Conservation (phyloP, 1,140 invertebrate species). For the Stegodyphus mimosarum region DNA sequence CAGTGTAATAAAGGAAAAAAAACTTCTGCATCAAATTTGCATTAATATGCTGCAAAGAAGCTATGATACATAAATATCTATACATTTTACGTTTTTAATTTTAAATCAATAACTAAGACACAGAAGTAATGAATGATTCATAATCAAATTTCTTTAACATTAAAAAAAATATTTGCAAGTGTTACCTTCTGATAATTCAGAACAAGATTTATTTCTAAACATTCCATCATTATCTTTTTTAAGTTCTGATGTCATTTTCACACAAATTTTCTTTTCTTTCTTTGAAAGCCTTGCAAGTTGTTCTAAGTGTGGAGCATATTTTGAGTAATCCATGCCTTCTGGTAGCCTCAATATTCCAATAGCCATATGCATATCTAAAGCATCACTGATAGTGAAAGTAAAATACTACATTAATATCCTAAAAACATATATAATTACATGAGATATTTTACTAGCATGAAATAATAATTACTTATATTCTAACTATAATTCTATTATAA, state of each 20-base stretch:
- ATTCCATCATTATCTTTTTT: slow-evolving; percentile 18
- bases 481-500: too few species aligned
- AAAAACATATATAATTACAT: too few species aligned
- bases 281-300: slow-evolving; percentile 11
- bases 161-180: not conserved
- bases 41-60: too few species aligned
- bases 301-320: slow-evolving; percentile 34
- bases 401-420: too few species aligned
- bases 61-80: too few species aligned
- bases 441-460: too few species aligned
- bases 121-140: too few species aligned
- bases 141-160: not conserved
- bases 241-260: not conserved
- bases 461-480: too few species aligned
- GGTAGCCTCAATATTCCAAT: slow-evolving; percentile 72
- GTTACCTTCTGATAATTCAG: slow-evolving; percentile 47
- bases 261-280: slow-evolving; percentile 32
- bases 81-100: too few species aligned
- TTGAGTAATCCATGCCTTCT: slow-evolving; percentile 68
- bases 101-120: too few species aligned
- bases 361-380: slow-evolving; percentile 72
- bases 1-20: too few species aligned
- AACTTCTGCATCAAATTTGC: too few species aligned
- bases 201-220: slow-evolving; percentile 48
- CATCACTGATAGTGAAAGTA: slow-evolving; percentile 9